Conservation (phyloP, 2,113 vertebrate genomes). For the Oncorhynchus mykiss region DNA sequence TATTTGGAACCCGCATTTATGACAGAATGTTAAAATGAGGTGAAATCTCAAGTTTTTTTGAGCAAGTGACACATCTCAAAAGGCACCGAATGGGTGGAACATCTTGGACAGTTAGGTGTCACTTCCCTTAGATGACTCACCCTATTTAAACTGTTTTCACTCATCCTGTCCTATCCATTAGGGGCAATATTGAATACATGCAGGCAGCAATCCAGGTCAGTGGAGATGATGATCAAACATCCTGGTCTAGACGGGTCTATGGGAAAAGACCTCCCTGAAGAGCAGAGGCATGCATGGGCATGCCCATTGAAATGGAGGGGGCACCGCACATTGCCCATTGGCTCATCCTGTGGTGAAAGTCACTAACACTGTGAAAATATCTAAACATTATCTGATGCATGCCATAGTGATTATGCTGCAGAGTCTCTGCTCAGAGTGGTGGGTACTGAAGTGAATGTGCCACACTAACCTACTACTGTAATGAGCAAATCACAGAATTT, state of each 20-base stretch:
- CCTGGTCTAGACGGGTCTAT: neutral
- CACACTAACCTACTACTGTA: neutral
- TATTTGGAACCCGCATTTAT: no score
- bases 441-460: neutral
- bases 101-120: no score
- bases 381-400: neutral
- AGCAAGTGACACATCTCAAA: no score
- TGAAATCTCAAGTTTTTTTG: no score
- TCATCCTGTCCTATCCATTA: no score
- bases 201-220: no score
- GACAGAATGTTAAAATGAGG: no score
- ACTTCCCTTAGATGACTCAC: no score
- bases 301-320: neutral
- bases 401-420: neutral
- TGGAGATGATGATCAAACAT: neutral
- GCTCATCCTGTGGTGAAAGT: neutral
- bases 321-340: neutral
- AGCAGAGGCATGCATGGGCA: neutral
- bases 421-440: neutral
- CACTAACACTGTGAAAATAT: neutral
- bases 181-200: no score
- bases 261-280: neutral
- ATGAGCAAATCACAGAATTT: neutral
- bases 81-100: neutral
- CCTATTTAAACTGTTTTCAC: no score